Evolutionary conservation across 2,113 vertebrate genomes (phyloP), one percentile per base, ranked within the genome.

Genomic region (Leptobrachium leishanense): DNA sequence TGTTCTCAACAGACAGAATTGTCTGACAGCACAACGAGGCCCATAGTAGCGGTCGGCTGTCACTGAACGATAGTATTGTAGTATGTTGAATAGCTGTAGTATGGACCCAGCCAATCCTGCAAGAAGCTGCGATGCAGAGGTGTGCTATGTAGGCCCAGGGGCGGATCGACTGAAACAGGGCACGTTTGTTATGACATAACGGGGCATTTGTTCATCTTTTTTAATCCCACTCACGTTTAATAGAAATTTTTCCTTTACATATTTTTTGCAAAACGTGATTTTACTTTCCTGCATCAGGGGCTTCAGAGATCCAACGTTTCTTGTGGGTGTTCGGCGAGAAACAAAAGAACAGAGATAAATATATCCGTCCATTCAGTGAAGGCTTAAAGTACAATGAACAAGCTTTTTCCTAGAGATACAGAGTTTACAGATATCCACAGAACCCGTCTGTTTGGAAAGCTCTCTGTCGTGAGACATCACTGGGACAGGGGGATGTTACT

Each of bases 151-250:
- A 59, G 74, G 74, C 42, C 11, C 44, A 42, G 2, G 46, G 74
- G 63, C 5, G 39, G 20, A 31, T 31, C 8, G 44, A 44, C 10
- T 2, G 44, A 6, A 66, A 75, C 63, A 67, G 62, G 62, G 63
- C 20, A 42, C 74, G n/a, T 1, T 75, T 66, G 63, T 75, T 75
- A 2, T 42, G 39, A 53, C 39, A 75, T n/a, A 75, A 67, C 12
- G 9, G 5, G 5, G 5, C 15, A 31, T 39, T 75, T 75, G 74
- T 75, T 75, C 39, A 12, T 72, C 4, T 42, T 42, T 31, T 20
- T 40, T 62, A 62, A 73, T 11, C 55, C 55, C 71, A 73, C 55
- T n/a, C 55, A 13, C 12, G 11, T n/a, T 62, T 5, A 12, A 59
- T 8, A 43, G 55, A 62, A 62, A 57, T 71, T 53, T 43, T 4